These are phyloP conservation scores for Netelia inedita DNA, from an alignment of 2,888 invertebrate species.

Conservation along the genomic window DNA sequence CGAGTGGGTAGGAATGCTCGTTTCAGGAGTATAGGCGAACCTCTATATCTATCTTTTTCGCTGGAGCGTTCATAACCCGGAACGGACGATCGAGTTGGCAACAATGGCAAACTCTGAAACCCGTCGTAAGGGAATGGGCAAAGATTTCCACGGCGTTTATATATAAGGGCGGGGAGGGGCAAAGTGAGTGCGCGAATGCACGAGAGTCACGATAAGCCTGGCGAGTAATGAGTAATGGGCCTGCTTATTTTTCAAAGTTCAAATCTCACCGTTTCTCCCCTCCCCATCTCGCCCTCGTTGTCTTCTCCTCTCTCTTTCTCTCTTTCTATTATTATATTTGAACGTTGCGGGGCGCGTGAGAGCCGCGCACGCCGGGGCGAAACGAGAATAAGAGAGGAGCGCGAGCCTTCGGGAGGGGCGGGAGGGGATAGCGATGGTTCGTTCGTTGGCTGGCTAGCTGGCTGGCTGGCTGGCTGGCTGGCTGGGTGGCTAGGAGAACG, in stretches of 20 bases:
- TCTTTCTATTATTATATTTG: constrained; percentile 47
- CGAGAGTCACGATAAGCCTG: constrained; percentile 59
- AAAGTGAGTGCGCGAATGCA: constrained; percentile 30
- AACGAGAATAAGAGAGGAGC: constrained; percentile 52
- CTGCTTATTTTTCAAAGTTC: constrained; percentile 81
- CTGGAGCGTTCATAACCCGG: constrained; percentile 45
- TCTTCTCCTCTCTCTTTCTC: not conserved
- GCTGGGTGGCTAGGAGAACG: constrained; percentile 28
- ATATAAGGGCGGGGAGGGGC: constrained; percentile 15
- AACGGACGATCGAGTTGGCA: constrained; percentile 58
- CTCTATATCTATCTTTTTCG: not conserved
- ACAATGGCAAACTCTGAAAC: constrained; percentile 50
- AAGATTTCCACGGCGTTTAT: constrained; percentile 31
- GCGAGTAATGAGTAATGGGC: constrained; percentile 79
- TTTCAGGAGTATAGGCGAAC: constrained; percentile 33
- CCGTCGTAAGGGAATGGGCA: constrained; percentile 7
- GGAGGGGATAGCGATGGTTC: no score
- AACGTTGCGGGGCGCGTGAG: constrained; percentile 45
- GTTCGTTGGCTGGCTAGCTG: no score
- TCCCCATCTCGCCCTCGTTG: not conserved
- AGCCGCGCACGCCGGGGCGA: constrained; percentile 43
- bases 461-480: no score
- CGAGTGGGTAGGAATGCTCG: constrained; percentile 34
- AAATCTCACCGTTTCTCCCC: constrained; percentile 13
- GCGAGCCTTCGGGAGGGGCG: constrained; percentile 14